These are phyloP conservation scores for Xestoiulus laeticollis DNA, from an alignment of 2,888 invertebrate genomes.

Conservation along the genomic window DNA sequence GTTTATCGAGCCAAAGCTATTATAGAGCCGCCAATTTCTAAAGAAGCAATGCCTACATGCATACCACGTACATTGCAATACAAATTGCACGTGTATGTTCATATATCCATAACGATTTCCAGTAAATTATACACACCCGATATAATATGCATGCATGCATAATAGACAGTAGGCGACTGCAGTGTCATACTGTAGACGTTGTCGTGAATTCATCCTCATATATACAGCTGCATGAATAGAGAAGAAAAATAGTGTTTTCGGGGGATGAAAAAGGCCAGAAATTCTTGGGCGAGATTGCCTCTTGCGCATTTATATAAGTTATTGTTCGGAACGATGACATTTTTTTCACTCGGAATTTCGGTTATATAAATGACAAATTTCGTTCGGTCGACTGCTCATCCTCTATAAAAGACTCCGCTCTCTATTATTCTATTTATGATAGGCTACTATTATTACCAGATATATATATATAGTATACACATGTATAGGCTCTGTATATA, in stretches of 20 bases:
- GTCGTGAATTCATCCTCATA: conserved; percentile 34
- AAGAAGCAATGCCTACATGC: too few species aligned
- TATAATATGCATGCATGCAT: too few species aligned
- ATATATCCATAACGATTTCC: too few species aligned
- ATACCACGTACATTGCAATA: too few species aligned
- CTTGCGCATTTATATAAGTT: conserved; percentile 33
- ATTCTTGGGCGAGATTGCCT: conserved; percentile 37
- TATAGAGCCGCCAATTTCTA: too few species aligned
- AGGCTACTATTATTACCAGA: not conserved
- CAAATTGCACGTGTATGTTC: too few species aligned
- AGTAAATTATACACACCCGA: too few species aligned
- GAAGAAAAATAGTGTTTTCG: conserved; percentile 28
- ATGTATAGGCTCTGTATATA: not conserved
- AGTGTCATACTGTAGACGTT: not conserved
- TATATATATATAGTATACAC: too few species aligned
- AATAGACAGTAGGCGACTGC: not conserved
- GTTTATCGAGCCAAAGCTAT: too few species aligned
- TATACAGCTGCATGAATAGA: conserved; percentile 47
- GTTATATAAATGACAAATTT: conserved; percentile 41
- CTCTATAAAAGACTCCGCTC: not conserved
- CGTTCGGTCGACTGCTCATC: not conserved
- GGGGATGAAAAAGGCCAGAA: conserved; percentile 25
- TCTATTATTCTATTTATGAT: not conserved
- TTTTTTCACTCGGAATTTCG: conserved; percentile 48
- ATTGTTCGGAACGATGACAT: conserved; percentile 36